Base-by-base conservation (phyloP, 1,140 invertebrate genomes). In the Bombus ignitus region DNA sequence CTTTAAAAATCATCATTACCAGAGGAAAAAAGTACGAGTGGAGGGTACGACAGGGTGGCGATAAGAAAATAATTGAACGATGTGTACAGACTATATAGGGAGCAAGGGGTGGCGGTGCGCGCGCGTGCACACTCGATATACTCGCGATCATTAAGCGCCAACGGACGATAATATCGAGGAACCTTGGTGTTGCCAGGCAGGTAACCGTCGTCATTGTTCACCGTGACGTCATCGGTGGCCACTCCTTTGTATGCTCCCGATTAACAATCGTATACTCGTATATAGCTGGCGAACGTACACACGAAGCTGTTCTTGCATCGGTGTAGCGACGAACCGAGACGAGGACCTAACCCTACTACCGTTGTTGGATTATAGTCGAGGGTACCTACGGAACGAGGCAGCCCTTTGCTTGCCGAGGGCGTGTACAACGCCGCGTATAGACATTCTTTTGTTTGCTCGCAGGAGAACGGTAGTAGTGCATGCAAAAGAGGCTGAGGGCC, bases 371-470 rank as follows among this genome's bases (percentile, higher is more conserved):
- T 90, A 87, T 87, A 78, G 84, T 76, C 80, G 81, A 85, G 82
- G 82, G 77, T 83, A 74, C 85, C 78, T 37, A 73, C 70, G 75
- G 47, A 73, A 68, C 66, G n/a, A 81, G 77, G 80, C 75, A 84
- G 86, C 85, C 88, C 89, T 90, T 91, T 92, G 92, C 90, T 92
- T 93, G 79, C 90, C 88, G 71, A 91, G 87, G 92, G 92, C 86
- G 91, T 91, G 87, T 91, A 87, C 73, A 80, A 78, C 72, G 62
- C 44, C 62, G 84, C 84, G 66, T 78, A 57, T 84, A 87, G 80
- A 81, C 88, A 81, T 91, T 91, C 88, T 93, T 92, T 91, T 92
- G 91, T 93, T 92, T 92, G 90, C 83, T 25, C 71, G 83, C 73
- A 57, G 80, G 73, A 85, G 79, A 83, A 81, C 18, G 12, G 13